These are phyloP conservation scores for Apis mellifera DNA, from an alignment of 1,140 invertebrate species.

Conservation along the genomic window DNA sequence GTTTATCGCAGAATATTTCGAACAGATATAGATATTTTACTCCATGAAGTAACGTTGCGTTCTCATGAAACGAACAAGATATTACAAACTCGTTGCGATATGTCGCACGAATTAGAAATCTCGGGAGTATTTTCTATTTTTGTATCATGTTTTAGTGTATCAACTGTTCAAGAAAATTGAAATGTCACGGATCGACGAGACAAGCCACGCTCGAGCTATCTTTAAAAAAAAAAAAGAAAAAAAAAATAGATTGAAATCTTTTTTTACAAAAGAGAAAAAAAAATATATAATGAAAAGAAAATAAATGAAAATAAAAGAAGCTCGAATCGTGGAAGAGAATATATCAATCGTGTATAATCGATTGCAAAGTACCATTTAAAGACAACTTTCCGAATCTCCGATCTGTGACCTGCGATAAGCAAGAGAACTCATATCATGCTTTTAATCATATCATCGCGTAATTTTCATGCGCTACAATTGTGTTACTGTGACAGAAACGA, in stretches of 20 bases:
- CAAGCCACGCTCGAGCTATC: background rate
- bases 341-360: background rate
- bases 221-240: background rate
- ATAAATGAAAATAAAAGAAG: background rate
- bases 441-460: conserved; percentile 72
- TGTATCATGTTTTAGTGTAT: conserved; percentile 37
- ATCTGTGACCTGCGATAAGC: conserved; percentile 65
- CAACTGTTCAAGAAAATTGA: conserved; percentile 14
- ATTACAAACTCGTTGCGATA: background rate
- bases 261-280: conserved; percentile 27
- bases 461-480: conserved; percentile 60
- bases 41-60: conserved; percentile 1
- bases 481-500: conserved; percentile 58
- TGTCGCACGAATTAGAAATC: background rate
- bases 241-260: background rate
- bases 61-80: background rate
- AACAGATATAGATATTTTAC: background rate
- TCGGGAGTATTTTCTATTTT: conserved; percentile 42
- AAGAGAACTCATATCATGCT: conserved; percentile 71
- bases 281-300: background rate
- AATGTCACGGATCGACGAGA: background rate
- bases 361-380: background rate
- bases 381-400: background rate
- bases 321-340: background rate
- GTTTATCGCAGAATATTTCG: conserved; percentile 61